Percentiles rank a stretch among this genome's conserved stretches.
Evolutionary conservation across 1,140 invertebrate genomes (phyloP).

Genomic region (Octopus bimaculoides): DNA sequence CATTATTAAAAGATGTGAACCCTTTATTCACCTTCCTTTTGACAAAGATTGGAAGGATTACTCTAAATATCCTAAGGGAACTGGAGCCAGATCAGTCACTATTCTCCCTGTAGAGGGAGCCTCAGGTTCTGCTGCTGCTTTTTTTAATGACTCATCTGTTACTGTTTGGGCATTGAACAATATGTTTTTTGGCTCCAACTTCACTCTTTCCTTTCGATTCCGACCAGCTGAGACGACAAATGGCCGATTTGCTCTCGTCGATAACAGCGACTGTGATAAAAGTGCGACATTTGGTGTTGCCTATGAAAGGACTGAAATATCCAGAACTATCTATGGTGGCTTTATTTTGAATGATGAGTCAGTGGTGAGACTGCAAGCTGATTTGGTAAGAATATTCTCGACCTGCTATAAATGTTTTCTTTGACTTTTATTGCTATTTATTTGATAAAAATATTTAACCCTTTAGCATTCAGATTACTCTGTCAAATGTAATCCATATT

Average conservation of each 20-base stretch:
- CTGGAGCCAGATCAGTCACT: conserved; percentile 14
- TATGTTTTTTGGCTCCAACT: conserved; percentile 28
- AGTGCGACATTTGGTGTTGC: conserved; percentile 30
- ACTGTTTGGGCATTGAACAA: conserved; percentile 29
- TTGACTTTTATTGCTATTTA: no score
- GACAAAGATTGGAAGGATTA: conserved; percentile 22
- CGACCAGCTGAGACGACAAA: background rate
- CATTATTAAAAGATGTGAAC: conserved; percentile 14
- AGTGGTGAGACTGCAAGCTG: conserved; percentile 14
- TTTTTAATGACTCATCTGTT: conserved; percentile 19
- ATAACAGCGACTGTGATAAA: conserved; percentile 32
- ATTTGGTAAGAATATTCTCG: background rate
- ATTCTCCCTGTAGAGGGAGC: conserved; percentile 1
- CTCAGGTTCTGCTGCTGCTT: conserved; percentile 19
- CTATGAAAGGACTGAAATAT: background rate
- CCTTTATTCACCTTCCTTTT: conserved; percentile 28
- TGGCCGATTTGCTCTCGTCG: conserved; percentile 20
- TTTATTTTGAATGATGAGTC: conserved; percentile 24
- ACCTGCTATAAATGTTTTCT: no score
- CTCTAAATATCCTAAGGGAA: conserved; percentile 13
- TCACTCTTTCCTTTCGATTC: conserved; percentile 29
- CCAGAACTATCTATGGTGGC: conserved; percentile 22
- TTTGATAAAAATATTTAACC: no score
- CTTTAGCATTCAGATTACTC: no score
- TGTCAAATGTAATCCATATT: no score